These are phyloP conservation scores for Leucophenga maculata DNA, from an alignment of 2,888 invertebrate genomes.

Conservation along the genomic window DNA sequence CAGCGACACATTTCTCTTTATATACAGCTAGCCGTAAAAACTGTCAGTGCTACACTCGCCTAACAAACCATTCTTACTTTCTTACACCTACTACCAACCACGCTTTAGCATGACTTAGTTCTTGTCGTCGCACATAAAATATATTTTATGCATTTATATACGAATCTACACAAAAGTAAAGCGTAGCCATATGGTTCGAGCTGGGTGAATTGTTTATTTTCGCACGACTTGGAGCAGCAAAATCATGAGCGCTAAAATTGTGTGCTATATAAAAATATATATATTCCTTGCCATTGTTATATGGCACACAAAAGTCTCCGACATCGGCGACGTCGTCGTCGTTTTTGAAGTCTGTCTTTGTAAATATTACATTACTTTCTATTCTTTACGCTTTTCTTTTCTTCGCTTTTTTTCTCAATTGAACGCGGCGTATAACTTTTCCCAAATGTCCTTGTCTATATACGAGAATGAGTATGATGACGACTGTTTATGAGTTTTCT, in stretches of 20 bases:
- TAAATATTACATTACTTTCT: constrained; percentile 38
- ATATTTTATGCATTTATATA: constrained; percentile 39
- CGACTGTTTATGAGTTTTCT: constrained; percentile 25
- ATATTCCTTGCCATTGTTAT: constrained; percentile 21
- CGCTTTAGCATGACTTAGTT: constrained; percentile 31
- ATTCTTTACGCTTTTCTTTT: constrained; percentile 46
- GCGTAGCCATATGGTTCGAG: background rate
- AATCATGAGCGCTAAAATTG: constrained; percentile 17
- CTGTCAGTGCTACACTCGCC: no score
- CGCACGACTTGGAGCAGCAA: constrained; percentile 4
- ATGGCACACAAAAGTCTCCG: constrained; percentile 12
- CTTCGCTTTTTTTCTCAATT: constrained; percentile 1
- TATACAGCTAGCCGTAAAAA: no score
- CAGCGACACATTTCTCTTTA: no score
- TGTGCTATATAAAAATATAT: constrained; percentile 3
- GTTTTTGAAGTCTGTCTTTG: background rate
- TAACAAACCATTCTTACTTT: background rate
- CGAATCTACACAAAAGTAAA: background rate
- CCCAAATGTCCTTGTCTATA: constrained; percentile 15
- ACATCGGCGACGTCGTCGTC: background rate
- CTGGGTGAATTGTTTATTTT: constrained; percentile 20
- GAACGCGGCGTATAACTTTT: background rate
- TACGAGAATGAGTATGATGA: constrained; percentile 1
- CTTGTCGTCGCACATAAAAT: constrained; percentile 22
- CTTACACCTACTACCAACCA: background rate